Evolutionary conservation across 2,888 invertebrate species (phyloP).

Genomic region (Penaeus monodon): DNA sequence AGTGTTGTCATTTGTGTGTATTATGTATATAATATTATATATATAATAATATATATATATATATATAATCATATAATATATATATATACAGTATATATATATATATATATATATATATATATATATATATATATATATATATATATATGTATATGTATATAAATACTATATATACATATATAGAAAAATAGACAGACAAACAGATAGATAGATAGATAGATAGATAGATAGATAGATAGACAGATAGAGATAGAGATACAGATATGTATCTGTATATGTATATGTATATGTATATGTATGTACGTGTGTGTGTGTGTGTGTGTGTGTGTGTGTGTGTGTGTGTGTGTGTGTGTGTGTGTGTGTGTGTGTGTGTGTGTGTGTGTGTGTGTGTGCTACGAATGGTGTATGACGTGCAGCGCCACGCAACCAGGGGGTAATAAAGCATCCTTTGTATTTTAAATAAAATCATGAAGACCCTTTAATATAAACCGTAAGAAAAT

Average conservation of each 20-base stretch:
- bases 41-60: slow-evolving; percentile 23
- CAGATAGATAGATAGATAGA: background rate
- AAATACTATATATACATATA: background rate
- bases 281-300: too few species aligned
- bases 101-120: background rate
- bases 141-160: background rate
- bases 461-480: too few species aligned
- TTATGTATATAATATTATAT: slow-evolving; percentile 16
- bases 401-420: too few species aligned
- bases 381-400: too few species aligned
- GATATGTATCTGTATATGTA: too few species aligned
- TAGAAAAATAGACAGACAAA: slow-evolving; percentile 31
- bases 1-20: background rate
- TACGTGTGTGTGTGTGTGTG: too few species aligned
- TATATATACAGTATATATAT: background rate
- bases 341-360: too few species aligned
- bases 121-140: slow-evolving; percentile 7
- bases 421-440: too few species aligned
- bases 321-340: too few species aligned
- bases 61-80: background rate
- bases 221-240: background rate
- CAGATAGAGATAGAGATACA: background rate
- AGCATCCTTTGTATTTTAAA: too few species aligned
- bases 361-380: too few species aligned
- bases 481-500: too few species aligned